phyloP scores from a whole-genome alignment of 2,888 invertebrate genomes.

The Steromphala cineraria region DNA sequence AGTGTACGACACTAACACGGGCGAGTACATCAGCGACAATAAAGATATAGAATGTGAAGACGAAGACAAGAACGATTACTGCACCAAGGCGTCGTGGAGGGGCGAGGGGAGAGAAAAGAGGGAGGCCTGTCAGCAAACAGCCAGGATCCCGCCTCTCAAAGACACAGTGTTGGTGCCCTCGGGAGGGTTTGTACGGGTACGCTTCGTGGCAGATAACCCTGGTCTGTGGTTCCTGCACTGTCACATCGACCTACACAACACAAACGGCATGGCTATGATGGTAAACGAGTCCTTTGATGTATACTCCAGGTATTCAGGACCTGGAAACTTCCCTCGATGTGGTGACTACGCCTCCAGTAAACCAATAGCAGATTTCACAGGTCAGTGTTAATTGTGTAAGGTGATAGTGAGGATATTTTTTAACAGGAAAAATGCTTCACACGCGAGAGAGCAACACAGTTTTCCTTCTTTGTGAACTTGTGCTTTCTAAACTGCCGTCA shows the following conservation, averaged over 20 bases:
- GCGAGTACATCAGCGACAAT: neutral
- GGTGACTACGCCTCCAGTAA: slow-evolving; percentile 24
- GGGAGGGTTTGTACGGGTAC: slow-evolving; percentile 58
- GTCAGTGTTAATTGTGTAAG: no score
- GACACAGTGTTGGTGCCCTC: neutral
- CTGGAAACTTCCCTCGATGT: slow-evolving; percentile 49
- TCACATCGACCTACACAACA: slow-evolving; percentile 59
- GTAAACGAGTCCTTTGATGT: slow-evolving; percentile 40
- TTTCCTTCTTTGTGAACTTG: no score
- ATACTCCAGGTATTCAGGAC: slow-evolving; percentile 26
- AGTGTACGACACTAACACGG: slow-evolving; percentile 16
- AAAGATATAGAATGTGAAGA: slow-evolving; percentile 26
- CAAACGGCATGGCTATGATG: slow-evolving; percentile 63
- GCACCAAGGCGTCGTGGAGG: slow-evolving; percentile 5
- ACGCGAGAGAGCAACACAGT: no score
- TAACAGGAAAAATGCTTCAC: no score
- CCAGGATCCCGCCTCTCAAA: neutral
- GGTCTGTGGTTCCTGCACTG: slow-evolving; percentile 63
- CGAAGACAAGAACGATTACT: neutral
- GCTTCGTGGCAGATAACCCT: slow-evolving; percentile 60
- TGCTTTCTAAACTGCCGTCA: no score
- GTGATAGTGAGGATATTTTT: no score
- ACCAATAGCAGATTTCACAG: no score
- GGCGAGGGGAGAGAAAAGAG: neutral
- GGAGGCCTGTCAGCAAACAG: neutral